Percentiles rank a stretch among this genome's conserved stretches.
phyloP scores from a whole-genome alignment of 37 sponge, comb jelly and placozoan genomes.

The Agelas oroides region DNA sequence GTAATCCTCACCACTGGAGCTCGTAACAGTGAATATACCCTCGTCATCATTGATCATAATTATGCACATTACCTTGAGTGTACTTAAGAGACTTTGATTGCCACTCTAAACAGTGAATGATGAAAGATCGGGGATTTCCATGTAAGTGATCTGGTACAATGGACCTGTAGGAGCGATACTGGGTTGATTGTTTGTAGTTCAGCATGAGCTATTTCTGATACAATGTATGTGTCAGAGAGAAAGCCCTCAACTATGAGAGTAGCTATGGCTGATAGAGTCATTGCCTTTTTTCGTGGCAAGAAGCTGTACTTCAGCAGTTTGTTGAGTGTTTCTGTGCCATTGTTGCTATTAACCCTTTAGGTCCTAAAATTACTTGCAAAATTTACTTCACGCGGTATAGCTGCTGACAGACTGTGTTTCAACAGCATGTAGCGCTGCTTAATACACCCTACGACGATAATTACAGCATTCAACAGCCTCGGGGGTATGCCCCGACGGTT shows the following conservation, averaged over 20 bases:
- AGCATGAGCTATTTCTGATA: constrained; percentile 24
- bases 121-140: background rate
- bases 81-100: constrained; percentile 1
- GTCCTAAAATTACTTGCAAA: too few relatives aligned
- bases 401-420: too few relatives aligned
- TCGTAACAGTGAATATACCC: constrained; percentile 6
- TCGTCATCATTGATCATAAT: background rate
- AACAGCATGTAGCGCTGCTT: too few relatives aligned
- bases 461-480: too few relatives aligned
- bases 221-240: constrained; percentile 13
- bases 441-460: too few relatives aligned
- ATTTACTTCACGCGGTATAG: too few relatives aligned
- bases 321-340: too few relatives aligned
- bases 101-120: constrained; percentile 27
- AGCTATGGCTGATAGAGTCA: background rate
- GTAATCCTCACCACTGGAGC: background rate
- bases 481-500: too few relatives aligned
- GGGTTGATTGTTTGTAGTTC: constrained; percentile 24
- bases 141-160: constrained; percentile 9
- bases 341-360: constrained; percentile 45
- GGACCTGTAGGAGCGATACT: constrained; percentile 26
- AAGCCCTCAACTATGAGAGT: constrained; percentile 19
- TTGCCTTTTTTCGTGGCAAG: constrained; percentile 13
- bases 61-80: background rate
- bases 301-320: constrained; percentile 30